Evolutionary conservation across 2,888 invertebrate genomes (phyloP).

Genomic region (Hetaerina titia): DNA sequence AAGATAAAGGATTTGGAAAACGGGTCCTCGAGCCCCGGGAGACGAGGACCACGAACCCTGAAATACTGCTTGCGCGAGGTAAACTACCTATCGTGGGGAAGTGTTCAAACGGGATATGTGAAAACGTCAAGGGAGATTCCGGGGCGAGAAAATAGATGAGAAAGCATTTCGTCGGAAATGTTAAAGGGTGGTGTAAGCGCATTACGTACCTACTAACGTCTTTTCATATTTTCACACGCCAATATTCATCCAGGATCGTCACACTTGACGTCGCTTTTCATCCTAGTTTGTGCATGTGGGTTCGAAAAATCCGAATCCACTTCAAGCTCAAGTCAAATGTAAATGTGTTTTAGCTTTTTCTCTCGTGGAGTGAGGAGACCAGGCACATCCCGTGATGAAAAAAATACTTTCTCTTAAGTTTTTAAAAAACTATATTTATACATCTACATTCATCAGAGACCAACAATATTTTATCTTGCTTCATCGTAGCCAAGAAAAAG

Average conservation of each 20-base stretch:
- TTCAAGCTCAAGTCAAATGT: background rate
- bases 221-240: background rate
- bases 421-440: too few species aligned
- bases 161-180: background rate
- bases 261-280: background rate
- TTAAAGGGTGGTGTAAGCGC: background rate
- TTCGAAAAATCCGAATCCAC: background rate
- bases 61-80: background rate
- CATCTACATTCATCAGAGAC: background rate
- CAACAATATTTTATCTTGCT: background rate
- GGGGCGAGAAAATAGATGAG: background rate
- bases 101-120: background rate
- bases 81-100: background rate
- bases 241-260: background rate
- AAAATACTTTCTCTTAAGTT: too few species aligned
- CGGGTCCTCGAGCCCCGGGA: background rate
- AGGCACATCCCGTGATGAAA: too few species aligned
- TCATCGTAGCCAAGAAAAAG: background rate
- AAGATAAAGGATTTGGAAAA: background rate
- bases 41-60: background rate
- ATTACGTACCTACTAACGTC: background rate
- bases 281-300: background rate
- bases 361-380: background rate
- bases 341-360: background rate
- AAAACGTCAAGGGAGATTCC: slow-evolving; percentile 1